Evolutionary conservation across 2,113 vertebrate genomes (phyloP).

Genomic region (Proteles cristata): DNA sequence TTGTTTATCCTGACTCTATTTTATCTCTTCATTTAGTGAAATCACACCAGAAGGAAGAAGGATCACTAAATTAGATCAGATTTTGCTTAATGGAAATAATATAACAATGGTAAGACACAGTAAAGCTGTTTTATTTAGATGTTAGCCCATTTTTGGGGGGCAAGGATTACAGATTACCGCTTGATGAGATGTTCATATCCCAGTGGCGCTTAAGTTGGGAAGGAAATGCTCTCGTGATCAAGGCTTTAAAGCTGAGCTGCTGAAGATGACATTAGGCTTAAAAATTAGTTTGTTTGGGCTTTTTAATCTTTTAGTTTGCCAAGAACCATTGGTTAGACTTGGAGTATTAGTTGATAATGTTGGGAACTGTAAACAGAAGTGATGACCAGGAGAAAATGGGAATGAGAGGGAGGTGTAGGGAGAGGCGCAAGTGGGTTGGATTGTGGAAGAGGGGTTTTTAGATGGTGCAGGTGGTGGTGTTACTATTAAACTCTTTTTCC

Average conservation of each 20-base stretch:
- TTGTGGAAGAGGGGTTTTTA: neutral
- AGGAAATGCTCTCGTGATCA: neutral
- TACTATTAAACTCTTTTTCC: slow-evolving; percentile 21
- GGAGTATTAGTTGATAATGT: neutral
- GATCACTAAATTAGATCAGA: slow-evolving; percentile 98
- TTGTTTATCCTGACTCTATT: slow-evolving; percentile 41
- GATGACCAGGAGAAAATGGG: neutral
- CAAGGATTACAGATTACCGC: neutral
- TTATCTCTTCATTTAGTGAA: slow-evolving; percentile 88
- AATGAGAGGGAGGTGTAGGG: neutral
- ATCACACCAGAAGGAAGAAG: slow-evolving; percentile 97
- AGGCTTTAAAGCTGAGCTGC: neutral
- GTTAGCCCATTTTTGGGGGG: neutral
- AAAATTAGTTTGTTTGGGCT: neutral
- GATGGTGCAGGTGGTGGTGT: neutral
- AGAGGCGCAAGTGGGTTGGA: neutral
- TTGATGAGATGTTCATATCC: neutral
- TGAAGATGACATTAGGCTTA: neutral
- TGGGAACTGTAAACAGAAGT: neutral
- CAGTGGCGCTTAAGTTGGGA: neutral
- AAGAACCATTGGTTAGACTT: slow-evolving; percentile 8
- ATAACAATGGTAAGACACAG: slow-evolving; percentile 94
- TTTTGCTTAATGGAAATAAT: slow-evolving; percentile 98
- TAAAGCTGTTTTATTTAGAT: slow-evolving; percentile 31
- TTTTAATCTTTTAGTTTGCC: neutral